Conservation (phyloP, 2,888 invertebrate species). For the Ophion ellenae region DNA sequence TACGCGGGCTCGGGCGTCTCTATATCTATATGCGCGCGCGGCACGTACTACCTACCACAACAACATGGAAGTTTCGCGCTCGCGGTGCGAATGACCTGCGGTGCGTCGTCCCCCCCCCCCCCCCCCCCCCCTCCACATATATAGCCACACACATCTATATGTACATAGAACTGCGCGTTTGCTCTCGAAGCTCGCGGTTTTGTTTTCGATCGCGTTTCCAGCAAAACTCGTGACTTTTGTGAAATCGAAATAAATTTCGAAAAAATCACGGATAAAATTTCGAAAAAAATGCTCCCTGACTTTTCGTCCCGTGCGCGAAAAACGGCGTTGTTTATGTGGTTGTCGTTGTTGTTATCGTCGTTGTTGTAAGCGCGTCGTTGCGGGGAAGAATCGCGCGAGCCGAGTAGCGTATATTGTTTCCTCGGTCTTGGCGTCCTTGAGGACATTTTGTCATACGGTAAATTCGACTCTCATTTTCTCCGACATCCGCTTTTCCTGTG, state of each 20-base stretch:
- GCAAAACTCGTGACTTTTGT: not conserved
- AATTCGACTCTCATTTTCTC: not conserved
- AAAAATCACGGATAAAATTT: not conserved
- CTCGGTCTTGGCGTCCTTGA: conserved; percentile 37
- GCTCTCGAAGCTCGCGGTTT: conserved; percentile 10
- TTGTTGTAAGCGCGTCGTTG: not conserved
- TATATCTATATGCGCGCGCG: conserved; percentile 21
- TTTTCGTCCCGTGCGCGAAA: no score
- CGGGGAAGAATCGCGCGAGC: not conserved
- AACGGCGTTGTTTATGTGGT: no score
- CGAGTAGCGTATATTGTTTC: not conserved
- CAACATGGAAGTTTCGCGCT: conserved; percentile 60
- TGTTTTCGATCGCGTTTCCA: conserved; percentile 45
- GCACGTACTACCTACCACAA: conserved; percentile 41
- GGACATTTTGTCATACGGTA: conserved; percentile 23
- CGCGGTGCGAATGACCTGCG: conserved; percentile 71
- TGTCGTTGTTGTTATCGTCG: not conserved
- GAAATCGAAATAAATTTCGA: not conserved
- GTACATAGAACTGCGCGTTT: conserved; percentile 42
- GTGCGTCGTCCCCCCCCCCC: conserved; percentile 53
- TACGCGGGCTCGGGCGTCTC: not conserved
- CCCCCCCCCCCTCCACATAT: not conserved
- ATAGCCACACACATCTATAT: conserved; percentile 3
- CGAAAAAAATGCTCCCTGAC: not conserved
- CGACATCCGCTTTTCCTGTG: not conserved